Percentiles rank a stretch among this genome's conserved stretches.
Conservation (phyloP, 2,113 vertebrate species). For the Oryzias celebensis region DNA sequence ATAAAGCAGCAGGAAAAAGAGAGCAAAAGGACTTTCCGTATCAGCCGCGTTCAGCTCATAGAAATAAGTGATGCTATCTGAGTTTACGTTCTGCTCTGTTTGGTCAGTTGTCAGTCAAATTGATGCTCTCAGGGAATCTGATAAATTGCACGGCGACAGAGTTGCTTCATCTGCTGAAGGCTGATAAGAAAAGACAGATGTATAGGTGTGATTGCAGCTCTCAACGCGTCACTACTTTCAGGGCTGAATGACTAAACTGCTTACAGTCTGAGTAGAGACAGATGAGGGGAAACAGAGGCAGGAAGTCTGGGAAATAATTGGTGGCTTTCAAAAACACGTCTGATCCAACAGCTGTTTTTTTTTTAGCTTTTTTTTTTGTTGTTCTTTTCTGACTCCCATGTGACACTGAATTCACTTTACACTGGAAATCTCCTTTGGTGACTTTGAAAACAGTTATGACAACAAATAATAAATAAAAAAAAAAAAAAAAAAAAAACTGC, state of each 20-base stretch:
- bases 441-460: background rate
- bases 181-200: slow-evolving; percentile 50
- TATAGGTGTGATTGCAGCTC: slow-evolving; percentile 21
- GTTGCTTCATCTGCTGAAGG: slow-evolving; percentile 19
- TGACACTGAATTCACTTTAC: background rate
- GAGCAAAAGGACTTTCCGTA: slow-evolving; percentile 7
- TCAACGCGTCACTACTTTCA: slow-evolving; percentile 16
- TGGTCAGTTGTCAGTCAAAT: slow-evolving; percentile 50
- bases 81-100: slow-evolving; percentile 31
- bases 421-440: background rate
- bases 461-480: too few relatives aligned
- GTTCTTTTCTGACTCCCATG: background rate
- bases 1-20: background rate
- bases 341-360: slow-evolving; percentile 14
- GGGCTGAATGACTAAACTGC: slow-evolving; percentile 31
- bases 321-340: background rate
- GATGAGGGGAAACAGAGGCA: slow-evolving; percentile 2
- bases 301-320: slow-evolving; percentile 8
- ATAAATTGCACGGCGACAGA: slow-evolving; percentile 16
- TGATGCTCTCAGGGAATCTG: slow-evolving; percentile 35
- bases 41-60: slow-evolving; percentile 18
- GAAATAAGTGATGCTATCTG: slow-evolving; percentile 22
- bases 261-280: slow-evolving; percentile 20
- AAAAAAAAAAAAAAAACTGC: too few relatives aligned
- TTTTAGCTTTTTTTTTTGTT: too few relatives aligned